Evolutionary conservation across 2,888 invertebrate species (phyloP).

Genomic region (Epistrophella euchroma): DNA sequence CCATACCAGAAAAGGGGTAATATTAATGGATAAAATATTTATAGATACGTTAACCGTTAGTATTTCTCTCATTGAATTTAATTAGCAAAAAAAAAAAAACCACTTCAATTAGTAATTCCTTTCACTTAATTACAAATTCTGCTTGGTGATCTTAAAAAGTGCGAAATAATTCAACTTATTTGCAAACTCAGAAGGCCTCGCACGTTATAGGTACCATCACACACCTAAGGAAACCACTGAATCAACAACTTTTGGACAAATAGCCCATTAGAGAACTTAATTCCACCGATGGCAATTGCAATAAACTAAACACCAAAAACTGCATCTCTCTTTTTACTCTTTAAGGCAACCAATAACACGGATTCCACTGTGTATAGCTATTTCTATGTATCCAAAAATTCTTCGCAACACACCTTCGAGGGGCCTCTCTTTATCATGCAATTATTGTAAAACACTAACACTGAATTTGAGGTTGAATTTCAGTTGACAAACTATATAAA

Average conservation of each 20-base stretch:
- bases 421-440: neutral
- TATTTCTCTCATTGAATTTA: conserved; percentile 13
- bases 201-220: neutral
- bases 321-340: conserved; percentile 19
- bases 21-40: neutral
- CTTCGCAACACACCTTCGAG: neutral
- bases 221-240: neutral
- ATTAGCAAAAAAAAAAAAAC: neutral
- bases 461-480: conserved; percentile 7
- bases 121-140: conserved; percentile 60
- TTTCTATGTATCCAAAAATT: neutral
- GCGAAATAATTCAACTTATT: conserved; percentile 45
- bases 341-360: conserved; percentile 56
- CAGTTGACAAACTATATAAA: conserved; percentile 36
- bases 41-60: neutral
- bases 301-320: conserved; percentile 42
- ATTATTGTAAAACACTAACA: neutral
- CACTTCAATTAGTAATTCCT: conserved; percentile 65
- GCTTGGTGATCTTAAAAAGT: conserved; percentile 44
- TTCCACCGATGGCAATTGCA: conserved; percentile 31
- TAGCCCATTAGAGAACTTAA: conserved; percentile 54
- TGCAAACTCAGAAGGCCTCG: conserved; percentile 7
- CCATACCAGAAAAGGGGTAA: neutral
- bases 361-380: conserved; percentile 29
- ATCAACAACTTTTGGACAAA: conserved; percentile 52